A percentile compares a stretch with the other conserved stretches of the same genome.
Conservation (phyloP, 2,888 invertebrate genomes). For the Tolmerus cingulatus region DNA sequence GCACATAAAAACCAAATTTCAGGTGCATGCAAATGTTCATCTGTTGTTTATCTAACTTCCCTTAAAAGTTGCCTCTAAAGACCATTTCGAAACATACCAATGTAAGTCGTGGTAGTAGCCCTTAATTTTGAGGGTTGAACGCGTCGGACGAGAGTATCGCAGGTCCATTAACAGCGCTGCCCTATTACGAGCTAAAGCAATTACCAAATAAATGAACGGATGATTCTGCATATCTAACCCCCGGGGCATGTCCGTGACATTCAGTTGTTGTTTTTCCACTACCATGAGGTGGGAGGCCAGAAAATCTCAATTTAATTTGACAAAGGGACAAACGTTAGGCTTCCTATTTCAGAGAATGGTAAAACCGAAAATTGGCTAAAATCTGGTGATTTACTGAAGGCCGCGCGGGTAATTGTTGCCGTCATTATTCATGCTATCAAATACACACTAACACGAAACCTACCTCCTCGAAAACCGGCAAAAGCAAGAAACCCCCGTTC, state of each 20-base stretch:
- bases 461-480: background rate
- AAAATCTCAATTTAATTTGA: background rate
- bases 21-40: background rate
- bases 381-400: constrained; percentile 26
- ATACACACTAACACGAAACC: constrained; percentile 18
- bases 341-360: background rate
- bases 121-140: background rate
- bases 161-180: background rate
- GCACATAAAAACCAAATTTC: background rate
- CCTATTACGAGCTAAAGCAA: background rate
- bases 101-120: background rate
- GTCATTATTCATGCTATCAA: constrained; percentile 35
- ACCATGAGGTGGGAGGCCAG: background rate
- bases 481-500: background rate
- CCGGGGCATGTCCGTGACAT: background rate
- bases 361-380: background rate
- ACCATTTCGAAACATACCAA: background rate
- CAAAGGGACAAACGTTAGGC: background rate
- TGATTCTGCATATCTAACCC: background rate
- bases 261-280: background rate
- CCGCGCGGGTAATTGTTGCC: background rate
- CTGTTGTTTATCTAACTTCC: background rate
- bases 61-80: background rate
- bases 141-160: background rate
- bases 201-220: background rate